Base-by-base conservation (phyloP, 2,888 invertebrate genomes). In the Zootermopsis nevadensis region DNA sequence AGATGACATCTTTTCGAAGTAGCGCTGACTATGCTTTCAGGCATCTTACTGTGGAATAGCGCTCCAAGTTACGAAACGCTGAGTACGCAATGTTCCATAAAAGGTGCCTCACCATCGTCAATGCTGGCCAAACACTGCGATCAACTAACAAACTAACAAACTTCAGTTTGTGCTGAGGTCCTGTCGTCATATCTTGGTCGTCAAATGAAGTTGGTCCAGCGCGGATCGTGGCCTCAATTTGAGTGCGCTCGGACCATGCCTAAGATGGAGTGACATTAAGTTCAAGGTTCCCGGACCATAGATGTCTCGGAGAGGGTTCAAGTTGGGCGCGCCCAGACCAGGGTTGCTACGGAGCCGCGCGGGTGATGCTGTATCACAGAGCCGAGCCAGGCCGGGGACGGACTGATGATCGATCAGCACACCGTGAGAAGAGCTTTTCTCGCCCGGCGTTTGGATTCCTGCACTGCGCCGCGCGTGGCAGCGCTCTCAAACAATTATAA, bases 351-450 rank as follows among this genome's bases (percentile, higher is more conserved):
- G 27, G 27, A 7, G 66, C 66, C n/a, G 19, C 6, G 66, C 66
- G 66, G 66, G 10, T 66, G 66, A 66, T 3, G 33, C 31, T 69
- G 69, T 31, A 33, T 8, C 15, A 33, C 30, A 69, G 33, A 33
- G 31, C 33, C 30, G 69, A 2, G 31, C 31, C 66, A 66, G 24
- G n/a, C n/a, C n/a, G 8, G 66, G n/a, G 2, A 22, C 7, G 24
- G 0, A 8, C 33, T 69, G 10, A 69, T 69, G 33, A 15, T 69
- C 12, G 33, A 15, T 69, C 12, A 33, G 33, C n/a, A 74, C 38
- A 60, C 35, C 74, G 74, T 74, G 74, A 38, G 74, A 38, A 42
- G 27, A n/a, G 74, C 69, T 30, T 31, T 27, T 69, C 12, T 10
- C 66, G 66, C 12, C n/a, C 66, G 24, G 69, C 69, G 69, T 10